Evolutionary conservation across 2,113 vertebrate genomes (phyloP), one percentile per base, ranked within the genome.

Genomic region (Rhinichthys klamathensis): DNA sequence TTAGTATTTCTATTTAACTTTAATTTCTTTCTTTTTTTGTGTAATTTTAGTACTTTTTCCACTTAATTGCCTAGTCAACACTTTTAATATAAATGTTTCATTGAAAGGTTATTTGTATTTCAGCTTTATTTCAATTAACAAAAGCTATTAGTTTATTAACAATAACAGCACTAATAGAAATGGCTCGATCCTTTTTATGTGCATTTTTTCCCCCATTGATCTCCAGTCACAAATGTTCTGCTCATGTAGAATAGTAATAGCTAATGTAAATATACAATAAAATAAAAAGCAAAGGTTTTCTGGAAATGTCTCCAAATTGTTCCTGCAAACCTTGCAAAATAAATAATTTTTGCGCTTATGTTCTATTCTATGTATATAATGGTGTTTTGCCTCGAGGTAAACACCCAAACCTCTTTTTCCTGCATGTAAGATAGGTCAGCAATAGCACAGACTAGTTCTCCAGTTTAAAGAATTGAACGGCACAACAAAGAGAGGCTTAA

Each of bases 401-500:
- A n/a, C n/a, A n/a, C n/a, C 61, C 9, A 23, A 16, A 35, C 46
- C 6, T 76, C 9, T 16, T 49, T 60, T 11, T 58, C 38, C 13
- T 58, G 54, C 32, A 25, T 41, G 1, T 60, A 25, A 60, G 18
- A 13, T 11, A 35, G 16, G 9, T 35, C 75, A 23, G 9, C 74
- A 58, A n/a, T 5, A 30, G 13, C 27, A 21, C 49, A 54, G 27
- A 76, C 74, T 32, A 35, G 5, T 25, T 60, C 75, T n/a, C 9
- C 27, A 23, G 10, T 75, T 89, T 88, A 23, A 70, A 38, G 32
- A 4, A 23, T 23, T 23, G 67, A 70, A 70, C 65, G 10, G 16
- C 30, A 18, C 32, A 38, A 93, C 93, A 93, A 93, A 93, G 91
- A 92, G 73, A 84, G 89, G 89, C 93, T 95, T 94, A 90, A 94